Percentiles rank a stretch among this genome's conserved stretches.
These are phyloP conservation scores for Agrotis ipsilon DNA, from an alignment of 2,888 invertebrate genomes.

Conservation along the genomic window DNA sequence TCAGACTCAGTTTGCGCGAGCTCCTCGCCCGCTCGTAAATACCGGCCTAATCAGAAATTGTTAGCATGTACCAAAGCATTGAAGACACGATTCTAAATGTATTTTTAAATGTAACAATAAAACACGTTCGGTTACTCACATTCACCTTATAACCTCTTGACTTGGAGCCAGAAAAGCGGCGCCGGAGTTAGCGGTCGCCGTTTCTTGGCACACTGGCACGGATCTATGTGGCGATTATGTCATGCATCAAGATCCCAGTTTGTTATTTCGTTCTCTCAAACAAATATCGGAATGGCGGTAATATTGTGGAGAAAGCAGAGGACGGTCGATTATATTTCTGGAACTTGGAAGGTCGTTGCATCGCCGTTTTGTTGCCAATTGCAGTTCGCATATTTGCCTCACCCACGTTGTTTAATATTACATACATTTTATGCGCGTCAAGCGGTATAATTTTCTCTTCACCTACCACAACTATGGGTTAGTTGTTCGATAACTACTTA, in stretches of 20 bases:
- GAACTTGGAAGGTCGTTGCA: constrained; percentile 75
- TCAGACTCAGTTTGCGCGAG: constrained; percentile 28
- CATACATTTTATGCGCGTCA: constrained; percentile 15
- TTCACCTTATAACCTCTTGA: constrained; percentile 89
- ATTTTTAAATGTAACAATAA: constrained; percentile 70
- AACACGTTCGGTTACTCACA: constrained; percentile 75
- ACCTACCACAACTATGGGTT: not conserved
- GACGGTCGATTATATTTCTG: constrained; percentile 77
- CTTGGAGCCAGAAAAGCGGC: constrained; percentile 85
- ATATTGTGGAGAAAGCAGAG: constrained; percentile 75
- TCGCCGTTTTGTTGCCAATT: constrained; percentile 61
- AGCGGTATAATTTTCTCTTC: not conserved
- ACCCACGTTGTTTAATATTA: constrained; percentile 45
- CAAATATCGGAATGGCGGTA: constrained; percentile 77
- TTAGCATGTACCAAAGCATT: constrained; percentile 51
- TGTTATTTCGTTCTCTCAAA: constrained; percentile 79
- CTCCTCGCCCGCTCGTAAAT: constrained; percentile 37
- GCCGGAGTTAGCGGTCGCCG: constrained; percentile 75
- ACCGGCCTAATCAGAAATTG: constrained; percentile 54
- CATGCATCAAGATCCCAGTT: constrained; percentile 85
- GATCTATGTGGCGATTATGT: constrained; percentile 89
- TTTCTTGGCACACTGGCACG: constrained; percentile 88
- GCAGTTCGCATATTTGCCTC: constrained; percentile 63
- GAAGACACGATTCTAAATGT: constrained; percentile 59
- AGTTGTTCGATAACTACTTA: not conserved